phyloP scores from a whole-genome alignment of 2,888 invertebrate genomes.

The Drosophila rubida region DNA sequence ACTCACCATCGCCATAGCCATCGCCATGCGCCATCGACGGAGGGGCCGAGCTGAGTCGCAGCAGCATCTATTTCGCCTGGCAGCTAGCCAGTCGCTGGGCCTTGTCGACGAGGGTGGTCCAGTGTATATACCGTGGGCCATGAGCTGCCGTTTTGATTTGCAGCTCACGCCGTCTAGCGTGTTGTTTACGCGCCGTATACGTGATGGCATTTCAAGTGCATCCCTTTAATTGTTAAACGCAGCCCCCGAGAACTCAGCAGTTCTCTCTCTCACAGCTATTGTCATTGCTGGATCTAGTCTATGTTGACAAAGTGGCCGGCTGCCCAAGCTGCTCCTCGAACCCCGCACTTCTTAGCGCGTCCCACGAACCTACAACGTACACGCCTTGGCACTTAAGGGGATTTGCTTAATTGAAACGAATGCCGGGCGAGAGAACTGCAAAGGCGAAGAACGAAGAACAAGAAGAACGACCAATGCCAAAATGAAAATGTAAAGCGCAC shows the following conservation, averaged over 20 bases:
- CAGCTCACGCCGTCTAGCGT: conserved; percentile 33
- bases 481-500: conserved; percentile 55
- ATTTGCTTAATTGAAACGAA: conserved; percentile 82
- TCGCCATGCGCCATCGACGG: conserved; percentile 1
- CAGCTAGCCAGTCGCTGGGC: neutral
- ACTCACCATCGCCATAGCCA: conserved; percentile 37
- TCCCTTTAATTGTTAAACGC: conserved; percentile 74
- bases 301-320: conserved; percentile 55
- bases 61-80: neutral
- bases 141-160: conserved; percentile 43
- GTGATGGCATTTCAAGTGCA: conserved; percentile 77
- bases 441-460: conserved; percentile 28
- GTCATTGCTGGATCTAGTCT: conserved; percentile 42
- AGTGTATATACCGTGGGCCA: conserved; percentile 23
- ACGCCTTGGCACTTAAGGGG: conserved; percentile 81
- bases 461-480: conserved; percentile 44
- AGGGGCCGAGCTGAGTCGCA: neutral
- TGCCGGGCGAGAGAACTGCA: conserved; percentile 53
- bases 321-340: neutral
- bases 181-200: conserved; percentile 68
- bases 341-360: neutral
- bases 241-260: conserved; percentile 19
- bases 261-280: conserved; percentile 34
- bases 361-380: conserved; percentile 53
- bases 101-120: conserved; percentile 4